Conservation (phyloP, 2,888 invertebrate species). For the Troglohyphantes excavatus region DNA sequence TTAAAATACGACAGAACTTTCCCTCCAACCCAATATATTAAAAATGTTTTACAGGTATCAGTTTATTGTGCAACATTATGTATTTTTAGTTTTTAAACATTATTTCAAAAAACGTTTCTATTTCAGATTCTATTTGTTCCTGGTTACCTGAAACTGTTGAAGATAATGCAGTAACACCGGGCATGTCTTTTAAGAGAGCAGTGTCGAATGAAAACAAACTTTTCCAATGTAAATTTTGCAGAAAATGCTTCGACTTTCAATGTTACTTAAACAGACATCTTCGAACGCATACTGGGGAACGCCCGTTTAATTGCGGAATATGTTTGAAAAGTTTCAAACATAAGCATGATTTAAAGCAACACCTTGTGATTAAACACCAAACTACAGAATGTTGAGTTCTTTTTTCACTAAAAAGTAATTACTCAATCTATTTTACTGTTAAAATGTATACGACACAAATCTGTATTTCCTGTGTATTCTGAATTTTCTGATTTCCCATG, state of each 20-base stretch:
- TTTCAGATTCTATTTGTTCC: not conserved
- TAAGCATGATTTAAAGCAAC: not conserved
- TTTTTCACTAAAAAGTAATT: no score
- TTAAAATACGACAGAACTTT: no score
- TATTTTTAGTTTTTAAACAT: no score
- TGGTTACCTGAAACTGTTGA: not conserved
- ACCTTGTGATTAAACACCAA: not conserved
- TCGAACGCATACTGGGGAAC: constrained; percentile 17
- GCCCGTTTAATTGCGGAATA: not conserved
- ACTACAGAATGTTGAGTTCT: no score
- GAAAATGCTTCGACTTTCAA: not conserved
- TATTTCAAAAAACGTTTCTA: no score
- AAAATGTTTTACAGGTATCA: no score
- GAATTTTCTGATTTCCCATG: no score
- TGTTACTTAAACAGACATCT: not conserved
- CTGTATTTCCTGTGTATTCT: no score
- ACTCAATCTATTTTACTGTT: no score
- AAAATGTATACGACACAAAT: no score
- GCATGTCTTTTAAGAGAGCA: not conserved
- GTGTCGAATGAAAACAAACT: not conserved
- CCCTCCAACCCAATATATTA: no score
- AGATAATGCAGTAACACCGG: not conserved
- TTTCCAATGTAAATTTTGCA: constrained; percentile 1
- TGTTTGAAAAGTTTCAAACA: not conserved
- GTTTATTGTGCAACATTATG: no score